Base-by-base conservation (phyloP, 2,888 invertebrate genomes). In the Tipula unca region DNA sequence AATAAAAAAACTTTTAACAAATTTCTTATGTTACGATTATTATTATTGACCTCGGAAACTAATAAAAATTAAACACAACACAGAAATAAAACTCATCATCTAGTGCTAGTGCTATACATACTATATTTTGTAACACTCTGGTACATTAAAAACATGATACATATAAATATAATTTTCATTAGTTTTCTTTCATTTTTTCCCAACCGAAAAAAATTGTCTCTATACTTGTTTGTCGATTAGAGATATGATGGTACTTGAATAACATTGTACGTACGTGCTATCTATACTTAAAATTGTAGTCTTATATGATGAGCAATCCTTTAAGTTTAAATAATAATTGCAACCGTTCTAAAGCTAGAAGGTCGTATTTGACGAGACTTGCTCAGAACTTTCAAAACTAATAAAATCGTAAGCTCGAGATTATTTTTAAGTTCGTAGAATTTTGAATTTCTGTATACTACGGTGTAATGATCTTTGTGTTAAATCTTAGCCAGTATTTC, bases 21-120 rank as follows among this genome's bases (percentile, higher is more conserved):
- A 69, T 69, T 69, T 69, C 69, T 69, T 69, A 69, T 69, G 69
- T 69, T 69, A 69, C 69, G 69, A 69, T 69, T 69, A 69, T 69
- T 69, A 25, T 69, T 69, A 69, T 69, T 69, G 69, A 69, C 69
- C 69, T 69, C 69, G 25, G 69, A 69, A 69, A 69, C 69, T 69
- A 69, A 69, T 69, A 69, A 69, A 69, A 69, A 69, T 69, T 69
- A 69, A 69, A 69, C 10, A 69, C 69, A 69, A 69, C 25, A 69
- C 25, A 69, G 25, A 69, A 69, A 69, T 25, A 25, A 69, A 69
- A 69, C 25, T 25, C 25, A 69, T 48, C 48, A n/a, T 25, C 25
- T 69, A 69, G 25, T 8, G 48, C 48, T 6, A 69, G 17, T 17
- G n/a, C 5, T 32, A 32, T 32, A 32, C 6, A 32, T 4, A 6